Evolutionary conservation across 2,888 invertebrate species (phyloP).

Genomic region (Microctonus hyperodae): DNA sequence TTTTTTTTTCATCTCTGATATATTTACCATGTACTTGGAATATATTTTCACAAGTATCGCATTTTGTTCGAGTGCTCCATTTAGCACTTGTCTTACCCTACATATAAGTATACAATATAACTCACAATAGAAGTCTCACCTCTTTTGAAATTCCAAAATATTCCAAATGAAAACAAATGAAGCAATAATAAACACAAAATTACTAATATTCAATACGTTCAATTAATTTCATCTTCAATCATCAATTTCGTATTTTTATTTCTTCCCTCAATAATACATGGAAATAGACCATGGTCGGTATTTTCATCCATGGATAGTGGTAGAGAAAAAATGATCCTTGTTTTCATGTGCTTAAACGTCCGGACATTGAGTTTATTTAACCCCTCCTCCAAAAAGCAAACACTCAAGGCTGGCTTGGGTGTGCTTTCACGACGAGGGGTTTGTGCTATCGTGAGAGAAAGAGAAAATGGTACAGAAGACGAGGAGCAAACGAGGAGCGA

Average conservation of each 20-base stretch:
- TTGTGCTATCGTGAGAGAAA: constrained; percentile 8
- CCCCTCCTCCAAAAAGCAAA: neutral
- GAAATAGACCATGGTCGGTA: neutral
- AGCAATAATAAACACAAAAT: too few species aligned
- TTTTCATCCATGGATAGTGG: neutral
- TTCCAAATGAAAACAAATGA: too few species aligned
- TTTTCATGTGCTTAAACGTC: constrained; percentile 32
- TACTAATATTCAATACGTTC: too few species aligned
- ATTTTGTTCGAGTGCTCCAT: too few species aligned
- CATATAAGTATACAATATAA: too few species aligned
- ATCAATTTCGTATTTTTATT: neutral
- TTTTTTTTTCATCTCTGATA: too few species aligned
- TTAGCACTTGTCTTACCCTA: too few species aligned
- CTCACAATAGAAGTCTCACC: too few species aligned
- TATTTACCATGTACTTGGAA: too few species aligned
- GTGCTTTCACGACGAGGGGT: constrained; percentile 15
- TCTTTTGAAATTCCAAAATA: too few species aligned
- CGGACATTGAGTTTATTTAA: constrained; percentile 17
- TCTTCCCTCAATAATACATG: neutral
- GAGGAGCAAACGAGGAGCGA: constrained; percentile 5
- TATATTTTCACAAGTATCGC: too few species aligned
- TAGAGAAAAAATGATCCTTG: constrained; percentile 23
- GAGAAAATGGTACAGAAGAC: constrained; percentile 13
- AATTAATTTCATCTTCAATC: neutral
- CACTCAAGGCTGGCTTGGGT: neutral